phyloP scores from a whole-genome alignment of 2,888 invertebrate species.

The Diabrotica balteata region DNA sequence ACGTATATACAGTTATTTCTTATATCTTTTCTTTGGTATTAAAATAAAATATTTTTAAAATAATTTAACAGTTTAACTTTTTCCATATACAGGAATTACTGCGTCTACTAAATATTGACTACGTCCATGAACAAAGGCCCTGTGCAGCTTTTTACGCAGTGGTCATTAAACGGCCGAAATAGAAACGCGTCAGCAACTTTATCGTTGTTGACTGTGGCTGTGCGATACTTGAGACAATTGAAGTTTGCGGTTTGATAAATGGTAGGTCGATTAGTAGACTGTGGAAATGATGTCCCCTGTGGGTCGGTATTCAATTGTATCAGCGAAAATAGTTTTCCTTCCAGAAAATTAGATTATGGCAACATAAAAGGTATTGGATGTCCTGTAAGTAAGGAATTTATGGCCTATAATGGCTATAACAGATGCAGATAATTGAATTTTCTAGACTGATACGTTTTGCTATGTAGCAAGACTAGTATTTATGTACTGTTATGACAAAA shows the following conservation, averaged over 20 bases:
- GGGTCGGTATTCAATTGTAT: constrained; percentile 3
- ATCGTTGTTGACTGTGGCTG: constrained; percentile 7
- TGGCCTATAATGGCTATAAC: too few species aligned
- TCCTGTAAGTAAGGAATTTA: background rate
- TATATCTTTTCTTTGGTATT: too few species aligned
- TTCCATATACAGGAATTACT: too few species aligned
- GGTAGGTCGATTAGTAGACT: background rate
- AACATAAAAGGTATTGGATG: constrained; percentile 19
- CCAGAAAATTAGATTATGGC: constrained; percentile 15
- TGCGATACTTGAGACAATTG: constrained; percentile 13
- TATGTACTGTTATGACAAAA: too few species aligned
- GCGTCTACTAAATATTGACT: too few species aligned
- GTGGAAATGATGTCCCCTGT: background rate
- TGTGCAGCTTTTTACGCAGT: constrained; percentile 8
- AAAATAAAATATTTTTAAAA: too few species aligned
- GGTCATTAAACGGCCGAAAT: background rate
- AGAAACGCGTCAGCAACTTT: constrained; percentile 12
- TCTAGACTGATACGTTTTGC: too few species aligned
- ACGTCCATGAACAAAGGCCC: background rate
- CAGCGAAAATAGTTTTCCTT: constrained; percentile 19
- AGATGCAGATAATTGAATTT: too few species aligned
- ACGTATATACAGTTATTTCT: too few species aligned
- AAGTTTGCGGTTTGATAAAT: constrained; percentile 18
- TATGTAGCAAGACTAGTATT: too few species aligned
- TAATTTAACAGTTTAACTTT: too few species aligned